Base-by-base conservation (phyloP, 1,140 invertebrate genomes). In the Drosophila subpulchrella region DNA sequence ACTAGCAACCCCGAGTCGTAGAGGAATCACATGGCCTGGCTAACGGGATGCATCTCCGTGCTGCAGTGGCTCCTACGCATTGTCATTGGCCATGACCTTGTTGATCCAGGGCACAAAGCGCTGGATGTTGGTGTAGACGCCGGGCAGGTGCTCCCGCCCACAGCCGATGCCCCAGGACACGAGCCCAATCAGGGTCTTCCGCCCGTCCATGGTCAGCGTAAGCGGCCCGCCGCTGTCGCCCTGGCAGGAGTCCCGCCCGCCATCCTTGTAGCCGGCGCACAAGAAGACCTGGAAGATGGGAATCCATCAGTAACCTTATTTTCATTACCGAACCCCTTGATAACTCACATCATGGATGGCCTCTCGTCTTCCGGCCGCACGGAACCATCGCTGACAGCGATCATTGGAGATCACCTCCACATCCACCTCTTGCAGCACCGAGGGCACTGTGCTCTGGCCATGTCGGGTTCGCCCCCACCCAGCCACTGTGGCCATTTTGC, bases 121-220 rank as follows among this genome's bases (percentile, higher is more conserved):
- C 82, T 97, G 96, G 83, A 98, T 97, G 83, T 98, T 98, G 0
- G 97, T 98, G 81, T 98, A 98, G 1, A 98, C 97, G 11, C 97
- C 97, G 0, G 97, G 97, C n/a, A 98, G 91, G 90, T 97, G 97
- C 90, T 98, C 97, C 13, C 97, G 93, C 6, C 97, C 97, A 77
- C 97, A 98, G 13, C 97, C 97, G 68, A 98, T 97, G 42, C 97
- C 97, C 97, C 97, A 98, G 0, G 96, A 97, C 0, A 98, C 97
- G 0, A 98, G 93, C 5, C 97, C 97, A 17, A 97, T 97, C 3
- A 98, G 93, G 10, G 96, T 97, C 91, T 95, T 96, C 38, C 96
- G 94, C 1, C 97, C 97, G 53, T 97, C 96, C 44, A 97, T 93
- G 10, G 96, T 95, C 90, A 96, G 95, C 1, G 96, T 97, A 10